Evolutionary conservation across 1,140 invertebrate species (phyloP).

Genomic region (Kradibia gibbosae): DNA sequence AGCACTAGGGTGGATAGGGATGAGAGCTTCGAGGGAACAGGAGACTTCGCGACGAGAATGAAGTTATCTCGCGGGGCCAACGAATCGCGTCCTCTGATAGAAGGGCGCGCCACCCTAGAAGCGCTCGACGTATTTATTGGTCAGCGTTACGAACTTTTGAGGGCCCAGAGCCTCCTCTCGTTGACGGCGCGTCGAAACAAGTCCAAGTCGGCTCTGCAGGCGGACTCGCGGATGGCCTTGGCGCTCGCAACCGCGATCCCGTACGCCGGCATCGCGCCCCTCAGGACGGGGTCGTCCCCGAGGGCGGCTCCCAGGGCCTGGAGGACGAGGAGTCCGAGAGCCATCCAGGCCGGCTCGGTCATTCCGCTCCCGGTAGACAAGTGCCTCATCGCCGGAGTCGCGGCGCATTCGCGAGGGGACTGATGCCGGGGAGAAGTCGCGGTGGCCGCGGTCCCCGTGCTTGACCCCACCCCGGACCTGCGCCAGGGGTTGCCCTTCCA

Average conservation of each 20-base stretch:
- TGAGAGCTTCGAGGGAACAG: too few relatives aligned
- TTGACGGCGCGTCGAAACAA: conserved; percentile 59
- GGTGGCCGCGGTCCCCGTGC: not conserved
- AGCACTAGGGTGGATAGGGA: too few relatives aligned
- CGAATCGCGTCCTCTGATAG: too few relatives aligned
- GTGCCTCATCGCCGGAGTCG: not conserved
- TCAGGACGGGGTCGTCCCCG: conserved; percentile 34
- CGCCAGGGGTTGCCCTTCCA: not conserved
- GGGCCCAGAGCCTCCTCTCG: conserved; percentile 57
- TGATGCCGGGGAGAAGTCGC: not conserved
- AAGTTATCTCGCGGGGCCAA: too few relatives aligned
- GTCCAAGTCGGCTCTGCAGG: conserved; percentile 57
- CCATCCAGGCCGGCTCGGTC: not conserved
- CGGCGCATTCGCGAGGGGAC: not conserved
- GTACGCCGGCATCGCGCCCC: conserved; percentile 58
- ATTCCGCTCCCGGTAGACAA: not conserved
- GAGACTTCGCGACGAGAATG: too few relatives aligned
- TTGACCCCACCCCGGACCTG: not conserved
- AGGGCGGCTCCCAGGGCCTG: not conserved
- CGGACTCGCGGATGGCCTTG: not conserved
- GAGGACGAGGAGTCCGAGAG: conserved; percentile 34
- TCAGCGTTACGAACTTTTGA: conserved; percentile 60
- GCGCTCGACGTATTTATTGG: too few relatives aligned
- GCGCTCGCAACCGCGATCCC: conserved; percentile 52
- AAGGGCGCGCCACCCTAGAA: too few relatives aligned